Evolutionary conservation across 2,888 invertebrate species (phyloP), one percentile per base, ranked within the genome.

Genomic region (Tenthredo distinguenda): DNA sequence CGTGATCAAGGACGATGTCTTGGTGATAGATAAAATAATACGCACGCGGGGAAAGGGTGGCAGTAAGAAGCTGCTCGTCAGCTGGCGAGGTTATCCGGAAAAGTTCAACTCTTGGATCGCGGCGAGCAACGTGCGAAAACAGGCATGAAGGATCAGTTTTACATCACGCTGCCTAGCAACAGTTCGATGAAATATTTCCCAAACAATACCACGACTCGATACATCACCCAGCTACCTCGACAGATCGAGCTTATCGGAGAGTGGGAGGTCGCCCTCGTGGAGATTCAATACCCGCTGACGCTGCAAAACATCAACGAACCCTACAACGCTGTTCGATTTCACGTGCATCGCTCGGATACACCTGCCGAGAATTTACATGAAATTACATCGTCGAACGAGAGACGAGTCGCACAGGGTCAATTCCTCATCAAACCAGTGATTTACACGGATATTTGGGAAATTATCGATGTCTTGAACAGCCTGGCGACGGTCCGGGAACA

Each of bases 1-100:
- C 37, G 86, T 90, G 10, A 71, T 37, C 0, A 65, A 84, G 43
- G 12, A 18, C 15, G 68, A 72, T 3, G 18, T 37, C 1, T 88
- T 86, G 74, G 84, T 88, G 68, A 87, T 90, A 15, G 89, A 89
- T 77, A 88, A 88, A 87, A 86, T 89, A 21, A 26, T 90, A 2
- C 62, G 74, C 26, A 74, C 84, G 21, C 83, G 86, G 65, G 87
- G 87, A 34, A 86, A 82, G 72, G 82, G 86, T 6, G 62, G 77
- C 31, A 88, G 82, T 71, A 50, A 72, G 62, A 79, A 87, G 68
- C 34, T 88, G 9, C 74, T 89, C 21, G 89, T 91, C 68, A 88
- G 87, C 72, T 91, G 91, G 90, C 72, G 81, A 68, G 89, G 89
- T 15, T 90, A 90, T 83, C 87, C 89, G 0, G 47, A 26, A 21